phyloP scores from a whole-genome alignment of 2,113 vertebrate genomes.

The Coptodon bakossiorum region DNA sequence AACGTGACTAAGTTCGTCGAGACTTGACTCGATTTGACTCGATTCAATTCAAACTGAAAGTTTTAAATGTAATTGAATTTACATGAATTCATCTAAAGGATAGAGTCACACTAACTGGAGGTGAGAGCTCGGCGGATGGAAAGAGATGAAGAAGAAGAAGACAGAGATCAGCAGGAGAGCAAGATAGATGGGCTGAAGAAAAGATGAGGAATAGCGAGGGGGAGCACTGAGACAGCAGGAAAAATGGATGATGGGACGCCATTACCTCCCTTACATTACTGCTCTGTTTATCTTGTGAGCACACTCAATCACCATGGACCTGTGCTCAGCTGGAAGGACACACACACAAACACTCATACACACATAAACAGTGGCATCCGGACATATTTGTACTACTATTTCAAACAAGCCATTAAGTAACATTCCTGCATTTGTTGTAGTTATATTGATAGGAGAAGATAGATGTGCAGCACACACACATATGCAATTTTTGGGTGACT shows the following conservation, averaged over 20 bases:
- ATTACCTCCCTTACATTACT: slow-evolving; percentile 48
- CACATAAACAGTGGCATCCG: neutral
- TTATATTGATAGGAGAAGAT: neutral
- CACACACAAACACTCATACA: neutral
- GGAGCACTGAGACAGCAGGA: slow-evolving; percentile 18
- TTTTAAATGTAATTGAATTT: neutral
- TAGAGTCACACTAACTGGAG: neutral
- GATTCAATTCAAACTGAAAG: neutral
- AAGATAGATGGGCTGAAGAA: slow-evolving; percentile 5
- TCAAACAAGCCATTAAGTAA: neutral
- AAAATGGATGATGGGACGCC: slow-evolving; percentile 19
- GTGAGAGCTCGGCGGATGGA: neutral
- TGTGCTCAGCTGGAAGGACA: neutral
- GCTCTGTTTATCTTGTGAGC: slow-evolving; percentile 38
- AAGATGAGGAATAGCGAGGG: neutral
- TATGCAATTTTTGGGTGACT: neutral
- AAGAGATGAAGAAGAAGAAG: neutral
- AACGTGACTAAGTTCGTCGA: neutral
- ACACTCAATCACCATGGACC: slow-evolving; percentile 30
- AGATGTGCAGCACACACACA: neutral
- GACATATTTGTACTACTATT: slow-evolving; percentile 12
- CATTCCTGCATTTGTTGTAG: neutral
- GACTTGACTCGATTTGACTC: neutral
- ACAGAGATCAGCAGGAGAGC: neutral
- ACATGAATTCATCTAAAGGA: neutral